A percentile compares a stretch with the other conserved stretches of the same genome.
Evolutionary conservation across 2,113 vertebrate genomes (phyloP).

Genomic region (Xenopus laevis): DNA sequence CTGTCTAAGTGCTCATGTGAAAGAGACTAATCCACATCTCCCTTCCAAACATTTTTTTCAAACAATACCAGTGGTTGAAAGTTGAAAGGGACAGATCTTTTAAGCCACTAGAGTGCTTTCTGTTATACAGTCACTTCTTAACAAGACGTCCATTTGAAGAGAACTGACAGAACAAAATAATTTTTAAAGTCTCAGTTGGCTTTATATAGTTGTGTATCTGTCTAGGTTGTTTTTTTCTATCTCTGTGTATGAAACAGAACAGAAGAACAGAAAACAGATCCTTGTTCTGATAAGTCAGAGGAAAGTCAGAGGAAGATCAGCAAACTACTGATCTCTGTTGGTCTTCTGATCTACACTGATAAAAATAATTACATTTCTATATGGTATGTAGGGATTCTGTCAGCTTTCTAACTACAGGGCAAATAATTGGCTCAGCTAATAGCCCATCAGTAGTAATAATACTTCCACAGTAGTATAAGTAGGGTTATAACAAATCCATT

Average conservation of each 20-base stretch:
- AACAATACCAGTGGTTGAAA: constrained; percentile 18
- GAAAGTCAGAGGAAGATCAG: not conserved
- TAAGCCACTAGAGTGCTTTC: not conserved
- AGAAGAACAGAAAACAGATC: constrained; percentile 10
- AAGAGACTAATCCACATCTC: constrained; percentile 4
- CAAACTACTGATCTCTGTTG: not conserved
- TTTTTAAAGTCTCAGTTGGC: constrained; percentile 7
- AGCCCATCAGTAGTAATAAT: not conserved
- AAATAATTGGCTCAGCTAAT: constrained; percentile 2
- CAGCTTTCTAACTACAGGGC: not conserved
- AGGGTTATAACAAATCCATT: not conserved
- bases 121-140: not conserved
- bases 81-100: constrained; percentile 14
- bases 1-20: not conserved
- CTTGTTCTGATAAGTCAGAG: constrained; percentile 12
- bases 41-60: not conserved
- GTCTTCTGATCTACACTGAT: not conserved
- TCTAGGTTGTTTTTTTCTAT: not conserved
- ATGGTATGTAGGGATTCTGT: not conserved
- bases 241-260: constrained; percentile 17
- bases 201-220: not conserved
- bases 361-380: not conserved
- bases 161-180: constrained; percentile 1
- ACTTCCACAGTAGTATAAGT: constrained; percentile 1
- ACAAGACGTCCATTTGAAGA: constrained; percentile 3